Evolutionary conservation across 2,113 vertebrate species (phyloP).

Genomic region (Calyptomena viridis): DNA sequence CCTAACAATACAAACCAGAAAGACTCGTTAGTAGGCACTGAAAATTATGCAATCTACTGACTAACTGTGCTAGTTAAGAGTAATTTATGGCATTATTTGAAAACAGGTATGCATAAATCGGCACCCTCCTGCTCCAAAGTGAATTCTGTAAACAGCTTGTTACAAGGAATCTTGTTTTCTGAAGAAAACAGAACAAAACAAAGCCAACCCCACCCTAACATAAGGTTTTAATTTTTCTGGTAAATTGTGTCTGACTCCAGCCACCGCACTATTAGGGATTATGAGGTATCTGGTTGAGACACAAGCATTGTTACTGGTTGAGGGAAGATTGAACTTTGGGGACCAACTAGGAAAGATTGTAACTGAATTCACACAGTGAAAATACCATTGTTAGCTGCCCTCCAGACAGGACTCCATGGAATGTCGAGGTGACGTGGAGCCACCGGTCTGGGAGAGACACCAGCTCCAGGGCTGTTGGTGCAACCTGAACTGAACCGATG

Average conservation of each 20-base stretch:
- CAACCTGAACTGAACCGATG: background rate
- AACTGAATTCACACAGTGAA: too few relatives aligned
- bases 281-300: background rate
- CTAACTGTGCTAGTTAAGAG: too few relatives aligned
- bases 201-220: background rate
- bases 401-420: background rate
- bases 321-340: background rate
- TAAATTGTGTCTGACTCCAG: too few relatives aligned
- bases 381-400: too few relatives aligned
- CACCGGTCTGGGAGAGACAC: too few relatives aligned
- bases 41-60: background rate
- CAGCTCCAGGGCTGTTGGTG: accelerated
- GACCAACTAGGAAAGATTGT: background rate
- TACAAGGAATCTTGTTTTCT: background rate
- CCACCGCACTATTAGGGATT: too few relatives aligned
- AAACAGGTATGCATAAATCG: accelerated
- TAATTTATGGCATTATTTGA: background rate
- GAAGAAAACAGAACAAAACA: background rate
- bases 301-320: accelerated
- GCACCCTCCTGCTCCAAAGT: background rate
- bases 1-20: background rate
- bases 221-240: background rate
- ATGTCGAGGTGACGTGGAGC: accelerated
- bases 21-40: too few relatives aligned
- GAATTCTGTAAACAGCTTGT: too few relatives aligned